phyloP scores from a whole-genome alignment of 2,113 vertebrate genomes.

The Hemicordylus capensis region DNA sequence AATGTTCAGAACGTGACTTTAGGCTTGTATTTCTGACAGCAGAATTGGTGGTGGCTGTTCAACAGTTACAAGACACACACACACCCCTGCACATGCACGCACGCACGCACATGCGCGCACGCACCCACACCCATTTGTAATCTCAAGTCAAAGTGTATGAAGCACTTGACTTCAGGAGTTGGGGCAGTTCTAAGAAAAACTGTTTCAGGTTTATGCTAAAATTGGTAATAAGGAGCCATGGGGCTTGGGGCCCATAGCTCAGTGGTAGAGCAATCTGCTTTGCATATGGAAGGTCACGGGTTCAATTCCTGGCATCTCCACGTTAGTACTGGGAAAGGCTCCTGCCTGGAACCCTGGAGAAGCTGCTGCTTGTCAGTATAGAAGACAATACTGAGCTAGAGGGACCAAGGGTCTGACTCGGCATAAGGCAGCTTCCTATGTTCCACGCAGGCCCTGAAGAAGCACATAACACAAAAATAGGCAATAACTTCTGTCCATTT shows the following conservation, averaged over 20 bases:
- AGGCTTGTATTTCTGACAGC: constrained; percentile 28
- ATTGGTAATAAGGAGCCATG: not conserved
- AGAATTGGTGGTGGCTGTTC: constrained; percentile 31
- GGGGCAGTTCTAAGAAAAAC: not conserved
- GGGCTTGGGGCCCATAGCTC: too few species aligned
- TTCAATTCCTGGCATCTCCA: too few species aligned
- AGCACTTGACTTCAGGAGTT: not conserved
- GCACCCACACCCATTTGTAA: constrained; percentile 11
- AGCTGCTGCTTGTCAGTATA: too few species aligned
- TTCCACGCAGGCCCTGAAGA: not conserved
- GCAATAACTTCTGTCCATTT: not conserved
- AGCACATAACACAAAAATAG: not conserved
- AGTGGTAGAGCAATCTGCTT: too few species aligned
- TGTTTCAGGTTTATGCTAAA: not conserved
- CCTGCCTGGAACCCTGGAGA: too few species aligned
- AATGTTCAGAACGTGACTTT: constrained; percentile 24
- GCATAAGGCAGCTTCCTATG: too few species aligned
- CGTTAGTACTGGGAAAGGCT: too few species aligned
- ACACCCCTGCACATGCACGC: too few species aligned
- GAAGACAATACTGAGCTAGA: too few species aligned
- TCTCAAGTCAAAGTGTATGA: not conserved
- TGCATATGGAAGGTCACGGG: too few species aligned
- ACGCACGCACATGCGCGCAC: too few species aligned
- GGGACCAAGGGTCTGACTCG: too few species aligned
- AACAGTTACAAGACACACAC: constrained; percentile 49